Evolutionary conservation across 1,140 invertebrate species (phyloP).

Genomic region (Bradysia coprophila): DNA sequence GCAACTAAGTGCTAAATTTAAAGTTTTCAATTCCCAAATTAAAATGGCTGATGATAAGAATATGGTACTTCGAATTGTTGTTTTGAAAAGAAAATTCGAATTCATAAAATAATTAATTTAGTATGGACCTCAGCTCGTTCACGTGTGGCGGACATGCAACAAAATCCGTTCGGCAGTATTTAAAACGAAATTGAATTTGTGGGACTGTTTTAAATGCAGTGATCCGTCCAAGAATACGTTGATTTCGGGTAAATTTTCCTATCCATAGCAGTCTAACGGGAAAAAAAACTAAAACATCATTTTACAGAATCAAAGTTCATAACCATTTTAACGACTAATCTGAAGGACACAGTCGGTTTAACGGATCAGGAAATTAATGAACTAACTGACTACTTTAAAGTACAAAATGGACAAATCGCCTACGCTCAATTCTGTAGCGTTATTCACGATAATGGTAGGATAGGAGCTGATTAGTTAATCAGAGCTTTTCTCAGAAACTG

Average conservation of each 20-base stretch:
- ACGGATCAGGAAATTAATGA: constrained; percentile 46
- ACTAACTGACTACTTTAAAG: constrained; percentile 49
- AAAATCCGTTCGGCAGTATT: constrained; percentile 50
- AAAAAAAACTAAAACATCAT: constrained; percentile 8
- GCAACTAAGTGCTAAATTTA: too few species aligned
- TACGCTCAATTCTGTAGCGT: constrained; percentile 51
- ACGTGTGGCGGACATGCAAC: constrained; percentile 49
- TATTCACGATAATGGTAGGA: constrained; percentile 35
- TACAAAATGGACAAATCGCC: constrained; percentile 47
- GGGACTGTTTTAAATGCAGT: constrained; percentile 40
- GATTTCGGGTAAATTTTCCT: constrained; percentile 34
- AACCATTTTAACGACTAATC: constrained; percentile 39
- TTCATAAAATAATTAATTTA: too few species aligned
- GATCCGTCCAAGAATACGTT: constrained; percentile 42
- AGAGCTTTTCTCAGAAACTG: too few species aligned
- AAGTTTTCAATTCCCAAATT: too few species aligned
- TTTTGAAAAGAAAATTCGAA: too few species aligned
- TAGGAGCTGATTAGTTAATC: not conserved
- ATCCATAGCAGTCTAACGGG: not conserved
- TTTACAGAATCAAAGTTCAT: constrained; percentile 47
- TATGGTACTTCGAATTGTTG: too few species aligned
- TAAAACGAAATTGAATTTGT: constrained; percentile 43
- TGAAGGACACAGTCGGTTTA: constrained; percentile 38
- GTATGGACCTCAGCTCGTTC: not conserved
- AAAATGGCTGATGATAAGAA: too few species aligned